Conservation (phyloP, 2,113 vertebrate genomes). For the Empidonax traillii region DNA sequence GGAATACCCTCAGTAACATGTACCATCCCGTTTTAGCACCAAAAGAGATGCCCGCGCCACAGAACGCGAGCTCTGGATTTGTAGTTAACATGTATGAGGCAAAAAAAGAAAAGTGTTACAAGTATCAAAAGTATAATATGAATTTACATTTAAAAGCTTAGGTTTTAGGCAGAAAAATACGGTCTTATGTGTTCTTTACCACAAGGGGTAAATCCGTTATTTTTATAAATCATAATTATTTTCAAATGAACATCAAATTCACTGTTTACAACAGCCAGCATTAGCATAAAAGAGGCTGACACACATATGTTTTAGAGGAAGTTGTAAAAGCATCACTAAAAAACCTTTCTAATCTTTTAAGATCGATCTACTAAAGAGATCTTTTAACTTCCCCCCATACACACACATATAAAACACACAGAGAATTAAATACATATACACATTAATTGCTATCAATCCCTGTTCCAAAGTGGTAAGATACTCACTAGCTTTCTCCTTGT, state of each 20-base stretch:
- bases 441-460: not conserved
- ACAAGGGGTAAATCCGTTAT: not conserved
- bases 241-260: conserved; percentile 10
- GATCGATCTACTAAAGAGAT: not conserved
- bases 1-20: not conserved
- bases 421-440: conserved; percentile 36
- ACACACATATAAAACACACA: not conserved
- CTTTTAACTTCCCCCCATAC: conserved; percentile 32
- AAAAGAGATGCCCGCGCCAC: not conserved
- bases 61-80: not conserved
- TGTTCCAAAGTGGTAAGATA: not conserved
- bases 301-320: not conserved
- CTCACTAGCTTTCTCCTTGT: not conserved
- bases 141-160: conserved; percentile 31
- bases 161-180: conserved; percentile 16
- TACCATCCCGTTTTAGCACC: conserved; percentile 25
- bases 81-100: not conserved
- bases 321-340: not conserved
- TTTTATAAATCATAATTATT: conserved; percentile 1
- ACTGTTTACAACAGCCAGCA: not conserved
- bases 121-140: conserved; percentile 20
- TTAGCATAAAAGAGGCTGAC: not conserved
- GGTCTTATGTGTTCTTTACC: not conserved
- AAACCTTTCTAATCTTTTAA: not conserved
- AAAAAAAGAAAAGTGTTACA: not conserved